These are phyloP conservation scores for Tor tambroides DNA, from an alignment of 2,113 vertebrate species.

Conservation along the genomic window DNA sequence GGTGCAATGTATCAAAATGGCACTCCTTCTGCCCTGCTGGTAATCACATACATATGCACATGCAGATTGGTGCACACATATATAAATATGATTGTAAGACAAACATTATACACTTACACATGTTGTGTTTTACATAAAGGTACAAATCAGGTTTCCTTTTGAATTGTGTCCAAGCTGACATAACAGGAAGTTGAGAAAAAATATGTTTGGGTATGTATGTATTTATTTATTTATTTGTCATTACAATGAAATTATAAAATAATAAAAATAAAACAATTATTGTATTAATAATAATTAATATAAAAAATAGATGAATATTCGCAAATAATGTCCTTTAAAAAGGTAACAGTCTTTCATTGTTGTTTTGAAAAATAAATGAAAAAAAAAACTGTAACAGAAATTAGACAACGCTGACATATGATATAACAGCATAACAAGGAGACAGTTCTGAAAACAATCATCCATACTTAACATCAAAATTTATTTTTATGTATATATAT, in stretches of 20 bases:
- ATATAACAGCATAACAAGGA: no score
- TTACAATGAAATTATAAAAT: neutral
- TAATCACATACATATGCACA: conserved; percentile 27
- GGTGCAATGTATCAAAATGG: conserved; percentile 50
- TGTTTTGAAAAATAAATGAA: neutral
- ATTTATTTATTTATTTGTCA: neutral
- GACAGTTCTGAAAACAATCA: no score
- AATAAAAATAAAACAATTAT: neutral
- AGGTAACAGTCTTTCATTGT: neutral
- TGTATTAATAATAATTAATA: no score
- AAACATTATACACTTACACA: neutral
- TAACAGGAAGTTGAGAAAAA: neutral
- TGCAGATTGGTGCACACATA: conserved; percentile 8
- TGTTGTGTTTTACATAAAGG: neutral
- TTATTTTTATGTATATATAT: no score
- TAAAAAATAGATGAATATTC: no score
- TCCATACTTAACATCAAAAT: no score
- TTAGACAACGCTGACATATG: neutral
- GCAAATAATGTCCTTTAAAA: no score
- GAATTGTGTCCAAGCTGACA: neutral
- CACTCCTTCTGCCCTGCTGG: conserved; percentile 26
- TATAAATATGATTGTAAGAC: conserved; percentile 14
- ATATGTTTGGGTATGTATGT: neutral
- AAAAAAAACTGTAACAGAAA: neutral
- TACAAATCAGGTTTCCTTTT: neutral